Percentiles rank a stretch among this genome's conserved stretches.
Conservation (phyloP, 2,888 invertebrate species). For the Merodon equestris region DNA sequence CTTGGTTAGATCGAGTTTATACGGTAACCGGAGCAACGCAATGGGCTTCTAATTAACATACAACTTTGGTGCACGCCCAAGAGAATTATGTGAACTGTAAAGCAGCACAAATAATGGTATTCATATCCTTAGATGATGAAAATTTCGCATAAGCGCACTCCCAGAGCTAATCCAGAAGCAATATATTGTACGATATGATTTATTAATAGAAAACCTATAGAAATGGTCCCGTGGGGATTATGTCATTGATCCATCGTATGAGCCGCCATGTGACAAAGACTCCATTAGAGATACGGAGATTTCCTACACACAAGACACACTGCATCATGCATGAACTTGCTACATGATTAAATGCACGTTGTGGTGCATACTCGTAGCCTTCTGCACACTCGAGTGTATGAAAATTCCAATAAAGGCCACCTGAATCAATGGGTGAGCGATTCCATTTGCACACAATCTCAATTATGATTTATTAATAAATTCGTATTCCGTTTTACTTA, state of each 20-base stretch:
- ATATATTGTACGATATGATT: constrained; percentile 54
- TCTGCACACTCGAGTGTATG: constrained; percentile 28
- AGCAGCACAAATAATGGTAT: constrained; percentile 41
- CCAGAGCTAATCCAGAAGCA: constrained; percentile 46
- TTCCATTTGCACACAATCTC: constrained; percentile 67
- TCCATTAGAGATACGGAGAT: constrained; percentile 12
- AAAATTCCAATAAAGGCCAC: constrained; percentile 66
- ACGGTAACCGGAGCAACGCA: constrained; percentile 42
- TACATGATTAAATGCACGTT: constrained; percentile 53
- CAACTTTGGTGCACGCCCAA: constrained; percentile 64
- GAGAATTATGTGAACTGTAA: constrained; percentile 54
- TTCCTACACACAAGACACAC: constrained; percentile 35
- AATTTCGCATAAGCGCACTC: constrained; percentile 52
- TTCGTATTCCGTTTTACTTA: constrained; percentile 49
- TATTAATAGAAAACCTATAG: constrained; percentile 59
- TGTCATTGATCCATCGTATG: constrained; percentile 53
- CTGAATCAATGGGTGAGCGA: constrained; percentile 66
- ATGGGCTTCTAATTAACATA: constrained; percentile 61
- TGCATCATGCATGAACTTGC: constrained; percentile 54
- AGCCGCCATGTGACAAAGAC: constrained; percentile 45
- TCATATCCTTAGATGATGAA: constrained; percentile 43
- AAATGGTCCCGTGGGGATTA: constrained; percentile 19
- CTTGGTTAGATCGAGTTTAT: not conserved
- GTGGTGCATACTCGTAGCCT: not conserved
- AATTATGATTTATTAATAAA: constrained; percentile 68